These are phyloP conservation scores for Nesometra sesokonis DNA, from an alignment of 35 echinoderm and acorn worm genomes.

Conservation along the genomic window DNA sequence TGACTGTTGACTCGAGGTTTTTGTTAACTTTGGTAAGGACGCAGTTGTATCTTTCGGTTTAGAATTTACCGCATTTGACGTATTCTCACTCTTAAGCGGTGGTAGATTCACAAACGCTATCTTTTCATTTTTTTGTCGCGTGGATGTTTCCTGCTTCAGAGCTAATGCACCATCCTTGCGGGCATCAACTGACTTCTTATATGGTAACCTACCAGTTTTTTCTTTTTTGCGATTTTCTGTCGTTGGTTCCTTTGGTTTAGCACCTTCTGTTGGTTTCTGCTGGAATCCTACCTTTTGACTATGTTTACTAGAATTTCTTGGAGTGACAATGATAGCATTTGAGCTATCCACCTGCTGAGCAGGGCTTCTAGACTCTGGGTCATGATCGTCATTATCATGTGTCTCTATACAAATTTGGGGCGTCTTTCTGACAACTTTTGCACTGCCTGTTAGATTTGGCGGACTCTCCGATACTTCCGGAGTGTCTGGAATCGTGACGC, in stretches of 20 bases:
- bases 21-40: not conserved
- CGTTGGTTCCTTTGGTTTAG: not conserved
- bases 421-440: not conserved
- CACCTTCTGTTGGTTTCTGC: not conserved
- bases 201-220: not conserved
- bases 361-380: not conserved
- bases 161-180: not conserved
- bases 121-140: slow-evolving; percentile 44
- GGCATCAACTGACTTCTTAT: not conserved
- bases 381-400: not conserved
- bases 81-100: slow-evolving; percentile 16
- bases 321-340: not conserved
- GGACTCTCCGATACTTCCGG: slow-evolving; percentile 23
- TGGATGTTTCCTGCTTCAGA: slow-evolving; percentile 44
- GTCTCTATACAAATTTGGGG: not conserved
- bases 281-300: not conserved
- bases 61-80: not conserved
- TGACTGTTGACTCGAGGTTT: not conserved
- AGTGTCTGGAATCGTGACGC: slow-evolving; percentile 82
- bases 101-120: slow-evolving; percentile 93
- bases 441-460: not conserved
- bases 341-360: not conserved
- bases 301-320: not conserved
- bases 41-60: slow-evolving; percentile 23
- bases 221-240: not conserved